Evolutionary conservation across 2,797 vertebrate genomes (phyloP).

Genomic region (Pachyuromys duprasi): DNA sequence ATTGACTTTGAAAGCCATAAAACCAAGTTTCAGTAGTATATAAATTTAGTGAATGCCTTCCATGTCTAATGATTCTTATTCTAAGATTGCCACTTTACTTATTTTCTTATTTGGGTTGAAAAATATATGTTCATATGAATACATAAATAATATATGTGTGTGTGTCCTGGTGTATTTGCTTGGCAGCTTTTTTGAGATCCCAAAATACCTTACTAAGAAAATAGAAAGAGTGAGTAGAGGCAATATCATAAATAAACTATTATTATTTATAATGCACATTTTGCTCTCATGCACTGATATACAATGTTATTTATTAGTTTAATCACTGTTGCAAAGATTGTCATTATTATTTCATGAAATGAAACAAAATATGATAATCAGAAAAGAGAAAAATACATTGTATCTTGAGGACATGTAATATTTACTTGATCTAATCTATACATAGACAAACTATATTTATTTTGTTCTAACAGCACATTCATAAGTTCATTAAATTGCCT

Average conservation of each 20-base stretch:
- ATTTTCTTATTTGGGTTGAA: slow-evolving; percentile 49
- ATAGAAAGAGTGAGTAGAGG: slow-evolving; percentile 59
- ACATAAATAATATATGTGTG: background rate
- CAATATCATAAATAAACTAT: slow-evolving; percentile 77
- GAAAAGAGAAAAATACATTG: slow-evolving; percentile 63
- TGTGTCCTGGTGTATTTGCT: background rate
- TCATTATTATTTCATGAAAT: slow-evolving; percentile 81
- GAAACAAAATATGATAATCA: slow-evolving; percentile 77
- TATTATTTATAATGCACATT: slow-evolving; percentile 78
- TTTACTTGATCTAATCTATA: slow-evolving; percentile 62
- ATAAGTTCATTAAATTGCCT: slow-evolving; percentile 60
- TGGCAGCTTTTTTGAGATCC: slow-evolving; percentile 54
- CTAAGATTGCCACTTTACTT: slow-evolving; percentile 58
- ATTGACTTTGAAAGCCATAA: slow-evolving; percentile 60
- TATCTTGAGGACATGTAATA: slow-evolving; percentile 70
- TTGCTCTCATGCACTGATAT: slow-evolving; percentile 71
- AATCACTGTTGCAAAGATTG: slow-evolving; percentile 77
- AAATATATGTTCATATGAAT: background rate
- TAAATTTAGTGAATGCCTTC: slow-evolving; percentile 52
- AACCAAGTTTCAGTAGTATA: slow-evolving; percentile 48
- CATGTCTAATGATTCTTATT: slow-evolving; percentile 59
- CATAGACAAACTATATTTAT: slow-evolving; percentile 67
- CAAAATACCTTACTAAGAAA: slow-evolving; percentile 62
- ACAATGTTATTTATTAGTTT: slow-evolving; percentile 81
- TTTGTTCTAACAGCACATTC: slow-evolving; percentile 48